Base-by-base conservation (phyloP, 2,113 vertebrate genomes). In the Eolophus roseicapilla region DNA sequence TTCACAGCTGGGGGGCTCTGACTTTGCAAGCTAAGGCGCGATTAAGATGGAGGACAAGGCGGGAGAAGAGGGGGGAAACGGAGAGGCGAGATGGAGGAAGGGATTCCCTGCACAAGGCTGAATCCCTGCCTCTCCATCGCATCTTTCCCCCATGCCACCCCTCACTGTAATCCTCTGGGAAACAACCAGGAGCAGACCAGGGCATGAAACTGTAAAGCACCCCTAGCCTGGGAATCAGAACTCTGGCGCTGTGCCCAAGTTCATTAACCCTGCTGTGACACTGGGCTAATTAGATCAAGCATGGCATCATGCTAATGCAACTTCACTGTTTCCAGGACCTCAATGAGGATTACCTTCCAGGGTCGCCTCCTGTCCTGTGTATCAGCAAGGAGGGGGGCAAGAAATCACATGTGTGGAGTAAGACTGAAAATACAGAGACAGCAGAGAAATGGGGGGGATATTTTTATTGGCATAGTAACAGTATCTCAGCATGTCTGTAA, bases 1-100 rank as follows among this genome's bases (percentile, higher is more conserved):
- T 86, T 92, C 96, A 91, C 96, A 95, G 93, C 81, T 91, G 94
- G 90, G 83, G 95, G 74, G 86, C 93, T 95, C 94, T 89, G 91
- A 88, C 83, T 95, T 78, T 87, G 84, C 70, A 82, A 96, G 87
- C 70, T n/a, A 49, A 94, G 55, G 76, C 9, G 0, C 1, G 44
- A 94, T 73, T 70, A 87, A 69, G 60, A 87, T 62, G 73, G 68
- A 82, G 84, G 69, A 68, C 0, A 4, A 50, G 7, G 81, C 14
- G 4, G 41, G 52, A 49, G 29, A 21, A 25, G 50, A 12, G 13
- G 65, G 33, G 53, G 37, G 70, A 85, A 59, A 44, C n/a, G 24
- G 10, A 62, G 17, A 82, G 59, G 43, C 1, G 46, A 89, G n/a
- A 43, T n/a, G 74, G 28, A 94, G 39, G 17, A 59, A 73, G 37